These are phyloP conservation scores for Corvus moneduloides DNA, from an alignment of 2,113 vertebrate genomes.

Conservation along the genomic window DNA sequence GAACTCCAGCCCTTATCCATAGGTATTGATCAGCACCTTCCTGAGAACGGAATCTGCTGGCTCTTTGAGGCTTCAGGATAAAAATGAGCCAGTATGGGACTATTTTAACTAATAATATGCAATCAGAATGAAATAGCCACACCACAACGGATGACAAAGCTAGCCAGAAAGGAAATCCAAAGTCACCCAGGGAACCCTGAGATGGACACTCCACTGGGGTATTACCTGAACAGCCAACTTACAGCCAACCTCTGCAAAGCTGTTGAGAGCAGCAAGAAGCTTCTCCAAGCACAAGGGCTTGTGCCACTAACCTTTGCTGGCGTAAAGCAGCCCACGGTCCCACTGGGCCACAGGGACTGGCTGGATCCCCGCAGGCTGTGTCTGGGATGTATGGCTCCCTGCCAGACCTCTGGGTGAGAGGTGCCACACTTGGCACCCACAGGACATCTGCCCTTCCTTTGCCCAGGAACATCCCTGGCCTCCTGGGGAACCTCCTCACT, in stretches of 20 bases:
- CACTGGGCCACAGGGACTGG: background rate
- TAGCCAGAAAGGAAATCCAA: background rate
- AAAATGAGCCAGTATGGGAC: background rate
- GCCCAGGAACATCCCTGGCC: no score
- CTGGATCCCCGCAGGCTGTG: background rate
- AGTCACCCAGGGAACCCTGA: background rate
- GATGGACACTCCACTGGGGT: background rate
- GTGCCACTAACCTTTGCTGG: background rate
- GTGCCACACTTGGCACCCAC: background rate
- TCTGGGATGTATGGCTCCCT: background rate
- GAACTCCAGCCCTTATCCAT: background rate
- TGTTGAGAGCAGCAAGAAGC: background rate
- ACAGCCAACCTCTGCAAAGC: background rate
- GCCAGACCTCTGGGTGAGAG: background rate
- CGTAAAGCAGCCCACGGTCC: fast-evolving
- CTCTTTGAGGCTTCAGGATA: background rate
- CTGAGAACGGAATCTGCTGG: background rate
- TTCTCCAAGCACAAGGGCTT: background rate
- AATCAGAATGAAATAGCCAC: background rate
- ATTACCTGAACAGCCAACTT: background rate
- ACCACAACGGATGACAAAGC: background rate
- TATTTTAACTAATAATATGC: background rate
- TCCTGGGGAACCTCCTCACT: background rate
- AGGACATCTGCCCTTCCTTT: background rate
- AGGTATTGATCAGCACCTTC: background rate